Evolutionary conservation across 2,888 invertebrate species (phyloP), one percentile per base, ranked within the genome.

Genomic region (Coenonympha glycerion): DNA sequence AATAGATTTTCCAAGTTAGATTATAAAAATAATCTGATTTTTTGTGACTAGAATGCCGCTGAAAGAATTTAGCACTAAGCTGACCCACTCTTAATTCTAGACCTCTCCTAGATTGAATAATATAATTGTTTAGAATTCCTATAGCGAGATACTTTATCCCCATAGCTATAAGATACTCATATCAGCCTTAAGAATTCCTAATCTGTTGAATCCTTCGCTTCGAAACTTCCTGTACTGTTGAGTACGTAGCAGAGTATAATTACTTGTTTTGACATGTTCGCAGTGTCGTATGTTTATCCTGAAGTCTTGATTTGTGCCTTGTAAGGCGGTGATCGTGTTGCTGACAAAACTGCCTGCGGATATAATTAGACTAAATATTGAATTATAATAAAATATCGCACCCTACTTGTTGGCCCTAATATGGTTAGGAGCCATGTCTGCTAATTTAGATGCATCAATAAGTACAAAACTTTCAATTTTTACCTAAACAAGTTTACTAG

Each of bases 271-370:
- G 47, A 41, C 61, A 51, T 55, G 57, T 61, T 60, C 56, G 57
- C 60, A 55, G 52, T 55, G 45, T 59, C 51, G 57, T 59, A 63
- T 56, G 59, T 62, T 64, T 64, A 58, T 64, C 65, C 67, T 67
- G 59, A 64, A 64, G 59, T 72, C 64, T 83, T 84, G 64, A 77
- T 76, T 84, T 77, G 85, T 86, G 85, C 85, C 85, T 85, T 86
- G 72, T 75, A 59, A 68, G 65, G 71, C 73, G 68, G 61, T 65
- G 61, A 63, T 73, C 66, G 69, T 75, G 64, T 64, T 70, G 71
- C 71, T 69, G 68, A 65, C 60, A 6, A 19, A 47, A 47, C 45
- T 45, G 36, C n/a, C 15, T 15, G 5, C 19, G 6, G 19, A 9
- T 1, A 13, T 2, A 4, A 19, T 11, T 3, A 19, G 6, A 15